Conservation (phyloP, 2,888 invertebrate species). For the Cactoblastis cactorum region DNA sequence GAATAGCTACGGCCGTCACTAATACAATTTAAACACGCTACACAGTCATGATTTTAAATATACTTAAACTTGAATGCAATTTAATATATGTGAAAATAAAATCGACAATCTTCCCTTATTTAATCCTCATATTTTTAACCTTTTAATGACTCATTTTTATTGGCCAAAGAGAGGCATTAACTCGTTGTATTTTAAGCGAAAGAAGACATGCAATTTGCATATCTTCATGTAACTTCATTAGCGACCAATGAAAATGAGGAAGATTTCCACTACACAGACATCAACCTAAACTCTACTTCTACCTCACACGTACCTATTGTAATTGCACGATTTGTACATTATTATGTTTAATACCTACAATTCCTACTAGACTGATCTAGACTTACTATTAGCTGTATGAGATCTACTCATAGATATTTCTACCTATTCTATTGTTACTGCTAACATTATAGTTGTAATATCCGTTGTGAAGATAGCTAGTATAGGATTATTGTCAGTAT, state of each 20-base stretch:
- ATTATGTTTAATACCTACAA: conserved; percentile 53
- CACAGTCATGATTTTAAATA: neutral
- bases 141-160: neutral
- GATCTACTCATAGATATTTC: conserved; percentile 43
- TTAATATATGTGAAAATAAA: neutral
- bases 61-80: neutral
- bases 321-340: conserved; percentile 49
- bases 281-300: conserved; percentile 30
- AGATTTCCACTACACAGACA: conserved; percentile 22
- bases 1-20: neutral
- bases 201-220: too few species aligned
- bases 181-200: too few species aligned
- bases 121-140: neutral
- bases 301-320: conserved; percentile 56
- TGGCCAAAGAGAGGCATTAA: too few species aligned
- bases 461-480: conserved; percentile 34
- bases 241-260: neutral
- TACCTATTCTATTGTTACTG: conserved; percentile 49
- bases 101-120: neutral
- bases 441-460: conserved; percentile 37
- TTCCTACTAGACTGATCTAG: conserved; percentile 76
- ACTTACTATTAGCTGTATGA: conserved; percentile 59
- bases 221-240: neutral
- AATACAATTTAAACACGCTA: neutral
- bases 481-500: conserved; percentile 33